phyloP scores from a whole-genome alignment of 2,888 invertebrate species.

The Nomada fabriciana region DNA sequence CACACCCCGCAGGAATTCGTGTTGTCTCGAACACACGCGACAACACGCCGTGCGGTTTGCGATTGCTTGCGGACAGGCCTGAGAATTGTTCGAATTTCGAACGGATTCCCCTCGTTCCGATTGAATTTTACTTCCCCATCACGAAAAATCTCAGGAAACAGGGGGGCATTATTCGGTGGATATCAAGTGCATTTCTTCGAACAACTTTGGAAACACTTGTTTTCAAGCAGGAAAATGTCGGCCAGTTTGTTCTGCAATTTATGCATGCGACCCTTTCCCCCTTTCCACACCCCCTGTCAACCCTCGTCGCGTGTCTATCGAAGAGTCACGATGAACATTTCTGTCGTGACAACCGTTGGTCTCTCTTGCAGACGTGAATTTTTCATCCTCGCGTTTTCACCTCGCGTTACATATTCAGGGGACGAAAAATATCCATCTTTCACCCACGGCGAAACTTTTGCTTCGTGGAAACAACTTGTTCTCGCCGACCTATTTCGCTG shows the following conservation, averaged over 20 bases:
- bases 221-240: background rate
- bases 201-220: background rate
- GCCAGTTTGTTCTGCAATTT: background rate
- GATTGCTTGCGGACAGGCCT: no score
- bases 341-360: background rate
- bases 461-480: background rate
- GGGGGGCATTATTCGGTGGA: no score
- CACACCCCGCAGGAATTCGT: conserved; percentile 25
- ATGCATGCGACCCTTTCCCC: conserved; percentile 19
- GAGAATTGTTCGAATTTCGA: background rate
- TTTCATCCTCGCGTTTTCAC: conserved; percentile 9
- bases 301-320: conserved; percentile 16
- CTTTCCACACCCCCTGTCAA: background rate
- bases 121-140: background rate
- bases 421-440: no score
- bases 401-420: background rate
- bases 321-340: conserved; percentile 33
- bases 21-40: background rate
- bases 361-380: conserved; percentile 14
- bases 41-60: no score
- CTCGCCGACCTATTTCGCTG: no score
- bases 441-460: background rate
- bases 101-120: no score
- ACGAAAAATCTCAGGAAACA: no score
- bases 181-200: no score